Percentiles rank a stretch among this genome's conserved stretches.
Conservation (phyloP, 2,888 invertebrate species). For the Apocheima hispidaria region DNA sequence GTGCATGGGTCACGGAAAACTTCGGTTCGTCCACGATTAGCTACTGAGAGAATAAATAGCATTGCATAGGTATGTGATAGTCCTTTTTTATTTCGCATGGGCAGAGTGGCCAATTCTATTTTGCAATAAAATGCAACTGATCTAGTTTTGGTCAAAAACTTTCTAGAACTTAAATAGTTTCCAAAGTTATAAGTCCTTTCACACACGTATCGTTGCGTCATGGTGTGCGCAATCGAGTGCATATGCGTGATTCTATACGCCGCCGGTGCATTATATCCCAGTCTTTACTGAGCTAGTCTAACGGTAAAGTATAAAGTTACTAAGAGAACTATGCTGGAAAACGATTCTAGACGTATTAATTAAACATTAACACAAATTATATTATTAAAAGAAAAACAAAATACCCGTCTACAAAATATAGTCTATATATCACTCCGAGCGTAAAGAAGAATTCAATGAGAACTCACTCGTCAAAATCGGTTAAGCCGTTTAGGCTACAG, state of each 20-base stretch:
- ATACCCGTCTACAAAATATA: too few relatives aligned
- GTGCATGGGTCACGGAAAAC: too few relatives aligned
- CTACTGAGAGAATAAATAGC: not conserved
- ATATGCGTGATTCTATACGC: slow-evolving; percentile 22
- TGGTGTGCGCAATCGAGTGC: slow-evolving; percentile 43
- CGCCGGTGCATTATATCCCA: not conserved
- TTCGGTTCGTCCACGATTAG: too few relatives aligned
- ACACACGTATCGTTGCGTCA: slow-evolving; percentile 46
- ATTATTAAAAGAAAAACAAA: too few relatives aligned
- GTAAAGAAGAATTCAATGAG: too few relatives aligned
- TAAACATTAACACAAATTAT: not conserved
- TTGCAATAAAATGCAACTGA: slow-evolving; percentile 3
- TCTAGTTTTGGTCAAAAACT: slow-evolving; percentile 12
- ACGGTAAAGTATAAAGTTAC: slow-evolving; percentile 9
- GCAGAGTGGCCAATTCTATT: not conserved
- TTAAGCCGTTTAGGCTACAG: too few relatives aligned
- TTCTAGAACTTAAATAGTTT: slow-evolving; percentile 26
- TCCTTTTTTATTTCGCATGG: not conserved
- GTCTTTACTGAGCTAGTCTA: not conserved
- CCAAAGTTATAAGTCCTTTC: slow-evolving; percentile 37
- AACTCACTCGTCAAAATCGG: too few relatives aligned
- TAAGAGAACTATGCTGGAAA: not conserved
- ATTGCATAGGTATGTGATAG: not conserved
- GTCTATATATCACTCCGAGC: too few relatives aligned
- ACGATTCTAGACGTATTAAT: not conserved